phyloP scores from a whole-genome alignment of 1,140 invertebrate species.

The Chymomyza costata region DNA sequence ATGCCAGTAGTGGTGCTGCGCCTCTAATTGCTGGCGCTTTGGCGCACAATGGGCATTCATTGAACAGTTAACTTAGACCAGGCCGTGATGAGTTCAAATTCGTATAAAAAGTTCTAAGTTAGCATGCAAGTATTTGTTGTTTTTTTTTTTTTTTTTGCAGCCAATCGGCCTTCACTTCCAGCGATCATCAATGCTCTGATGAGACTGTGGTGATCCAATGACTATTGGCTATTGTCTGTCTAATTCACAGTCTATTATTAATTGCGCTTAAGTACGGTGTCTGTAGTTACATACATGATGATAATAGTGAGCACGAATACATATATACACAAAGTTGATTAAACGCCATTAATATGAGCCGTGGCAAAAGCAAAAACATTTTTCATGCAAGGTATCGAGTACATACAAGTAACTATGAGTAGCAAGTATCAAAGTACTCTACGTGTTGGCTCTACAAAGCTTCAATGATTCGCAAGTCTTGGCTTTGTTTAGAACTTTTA shows the following conservation, averaged over 20 bases:
- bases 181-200: conserved; percentile 20
- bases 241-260: conserved; percentile 23
- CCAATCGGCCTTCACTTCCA: conserved; percentile 46
- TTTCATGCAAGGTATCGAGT: no score
- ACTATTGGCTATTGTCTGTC: conserved; percentile 21
- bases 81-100: conserved; percentile 21
- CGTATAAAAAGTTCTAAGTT: conserved; percentile 30
- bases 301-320: conserved; percentile 7
- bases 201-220: no score
- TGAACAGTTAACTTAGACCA: conserved; percentile 27
- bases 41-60: conserved; percentile 29
- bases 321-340: neutral
- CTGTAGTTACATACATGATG: conserved; percentile 5
- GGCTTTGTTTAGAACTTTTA: conserved; percentile 64
- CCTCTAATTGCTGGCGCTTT: conserved; percentile 50
- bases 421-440: no score
- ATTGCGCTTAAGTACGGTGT: conserved; percentile 13
- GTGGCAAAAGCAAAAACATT: no score
- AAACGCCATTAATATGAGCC: no score
- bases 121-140: conserved; percentile 15
- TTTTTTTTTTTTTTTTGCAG: no score
- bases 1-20: no score
- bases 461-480: conserved; percentile 70
- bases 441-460: conserved; percentile 54
- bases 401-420: neutral